phyloP scores from a whole-genome alignment of 2,113 vertebrate species.

The Anarhynchus alexandrinus region DNA sequence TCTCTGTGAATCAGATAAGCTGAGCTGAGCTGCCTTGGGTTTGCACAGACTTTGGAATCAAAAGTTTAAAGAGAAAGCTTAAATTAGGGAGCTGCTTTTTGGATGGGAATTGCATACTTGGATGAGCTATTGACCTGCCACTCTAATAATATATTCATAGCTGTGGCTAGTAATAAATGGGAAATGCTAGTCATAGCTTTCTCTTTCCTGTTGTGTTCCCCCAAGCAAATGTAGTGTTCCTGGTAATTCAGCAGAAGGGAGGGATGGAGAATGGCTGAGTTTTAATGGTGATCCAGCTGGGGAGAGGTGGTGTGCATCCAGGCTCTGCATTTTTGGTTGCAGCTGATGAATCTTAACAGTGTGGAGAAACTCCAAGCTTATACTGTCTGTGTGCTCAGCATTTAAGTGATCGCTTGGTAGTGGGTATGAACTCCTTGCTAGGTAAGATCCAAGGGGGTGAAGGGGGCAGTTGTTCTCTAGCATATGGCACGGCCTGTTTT shows the following conservation, averaged over 20 bases:
- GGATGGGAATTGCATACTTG: neutral
- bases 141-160: neutral
- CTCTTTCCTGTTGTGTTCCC: neutral
- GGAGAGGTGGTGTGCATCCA: neutral
- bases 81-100: neutral
- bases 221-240: neutral
- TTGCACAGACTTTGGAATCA: neutral
- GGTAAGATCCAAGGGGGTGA: too few relatives aligned
- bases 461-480: neutral
- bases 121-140: neutral
- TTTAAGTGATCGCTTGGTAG: neutral
- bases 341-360: neutral
- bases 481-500: neutral
- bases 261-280: neutral
- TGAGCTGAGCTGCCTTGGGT: neutral
- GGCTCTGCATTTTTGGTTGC: neutral
- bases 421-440: neutral
- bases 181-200: neutral
- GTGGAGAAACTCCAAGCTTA: neutral
- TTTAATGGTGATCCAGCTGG: neutral
- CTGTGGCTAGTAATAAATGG: neutral
- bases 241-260: neutral
- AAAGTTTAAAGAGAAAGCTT: neutral
- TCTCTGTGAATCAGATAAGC: neutral
- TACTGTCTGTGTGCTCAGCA: neutral